phyloP scores from a whole-genome alignment of 2,113 vertebrate species.

The Caranx ignobilis region DNA sequence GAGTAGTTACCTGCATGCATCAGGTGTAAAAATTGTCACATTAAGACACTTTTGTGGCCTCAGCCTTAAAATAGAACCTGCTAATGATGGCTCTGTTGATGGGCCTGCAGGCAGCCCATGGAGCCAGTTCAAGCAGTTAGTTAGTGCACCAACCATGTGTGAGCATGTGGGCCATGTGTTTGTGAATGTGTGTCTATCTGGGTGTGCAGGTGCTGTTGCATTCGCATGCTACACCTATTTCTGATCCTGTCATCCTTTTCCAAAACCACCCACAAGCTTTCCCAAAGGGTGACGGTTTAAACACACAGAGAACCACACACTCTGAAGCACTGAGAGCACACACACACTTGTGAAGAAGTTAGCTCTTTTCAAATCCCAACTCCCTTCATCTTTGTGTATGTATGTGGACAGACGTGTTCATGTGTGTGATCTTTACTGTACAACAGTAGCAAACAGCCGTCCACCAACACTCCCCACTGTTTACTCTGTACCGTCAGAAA shows the following conservation, averaged over 20 bases:
- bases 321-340: slow-evolving; percentile 26
- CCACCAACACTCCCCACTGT: slow-evolving; percentile 33
- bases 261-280: slow-evolving; percentile 59
- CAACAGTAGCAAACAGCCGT: slow-evolving; percentile 47
- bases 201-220: slow-evolving; percentile 46
- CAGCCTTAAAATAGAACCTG: slow-evolving; percentile 55
- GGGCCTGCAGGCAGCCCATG: slow-evolving; percentile 64
- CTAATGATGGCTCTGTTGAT: slow-evolving; percentile 70
- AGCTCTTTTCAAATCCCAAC: slow-evolving; percentile 46
- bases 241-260: slow-evolving; percentile 67
- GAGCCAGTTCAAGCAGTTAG: slow-evolving; percentile 49
- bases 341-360: slow-evolving; percentile 46
- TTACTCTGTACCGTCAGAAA: slow-evolving; percentile 45
- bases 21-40: neutral
- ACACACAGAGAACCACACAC: slow-evolving; percentile 50
- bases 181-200: slow-evolving; percentile 53
- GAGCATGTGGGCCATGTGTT: slow-evolving; percentile 17
- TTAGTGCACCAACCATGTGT: slow-evolving; percentile 37
- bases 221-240: slow-evolving; percentile 55
- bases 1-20: neutral
- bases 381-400: slow-evolving; percentile 52
- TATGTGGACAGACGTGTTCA: neutral
- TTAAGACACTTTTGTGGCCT: slow-evolving; percentile 24
- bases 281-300: slow-evolving; percentile 56
- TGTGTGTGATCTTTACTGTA: slow-evolving; percentile 39